phyloP scores from a whole-genome alignment of 2,113 vertebrate genomes.

The Paradoxurus hermaphroditus region DNA sequence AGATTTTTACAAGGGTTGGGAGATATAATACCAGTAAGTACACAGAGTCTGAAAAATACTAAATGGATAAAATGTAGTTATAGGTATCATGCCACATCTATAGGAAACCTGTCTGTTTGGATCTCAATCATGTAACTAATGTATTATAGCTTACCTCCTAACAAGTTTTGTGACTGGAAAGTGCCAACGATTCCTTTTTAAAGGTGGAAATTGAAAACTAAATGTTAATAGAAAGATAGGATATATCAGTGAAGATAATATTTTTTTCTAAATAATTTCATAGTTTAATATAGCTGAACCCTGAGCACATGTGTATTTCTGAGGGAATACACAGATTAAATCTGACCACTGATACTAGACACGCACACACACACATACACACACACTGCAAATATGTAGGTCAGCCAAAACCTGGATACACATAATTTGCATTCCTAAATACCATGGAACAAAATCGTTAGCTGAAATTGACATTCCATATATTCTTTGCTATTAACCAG shows the following conservation, averaged over 20 bases:
- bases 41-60: neutral
- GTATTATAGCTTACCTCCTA: neutral
- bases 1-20: neutral
- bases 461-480: slow-evolving; percentile 11
- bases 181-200: neutral
- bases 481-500: slow-evolving; percentile 18
- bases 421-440: slow-evolving; percentile 31
- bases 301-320: neutral
- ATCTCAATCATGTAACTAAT: neutral
- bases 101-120: neutral
- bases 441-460: neutral
- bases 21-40: neutral
- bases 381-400: neutral
- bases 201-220: neutral
- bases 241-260: neutral
- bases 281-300: neutral
- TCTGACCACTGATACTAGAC: neutral
- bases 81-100: neutral
- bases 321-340: neutral
- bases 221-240: neutral
- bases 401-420: neutral
- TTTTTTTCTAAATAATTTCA: neutral
- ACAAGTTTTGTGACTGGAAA: neutral
- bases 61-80: neutral
- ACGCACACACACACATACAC: neutral